These are phyloP conservation scores for Athrips mouffetella DNA, from an alignment of 2,888 invertebrate species.

Conservation along the genomic window DNA sequence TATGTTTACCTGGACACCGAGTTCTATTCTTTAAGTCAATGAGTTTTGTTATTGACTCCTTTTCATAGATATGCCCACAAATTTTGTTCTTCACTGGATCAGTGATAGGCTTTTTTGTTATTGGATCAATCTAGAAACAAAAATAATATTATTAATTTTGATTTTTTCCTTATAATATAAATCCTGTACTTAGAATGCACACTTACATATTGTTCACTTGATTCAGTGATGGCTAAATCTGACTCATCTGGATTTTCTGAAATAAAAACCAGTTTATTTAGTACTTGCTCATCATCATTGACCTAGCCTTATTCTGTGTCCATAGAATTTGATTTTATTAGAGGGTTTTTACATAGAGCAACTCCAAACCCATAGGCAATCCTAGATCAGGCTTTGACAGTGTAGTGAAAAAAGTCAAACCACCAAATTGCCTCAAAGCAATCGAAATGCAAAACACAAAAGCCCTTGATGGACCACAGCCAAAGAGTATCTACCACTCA, in stretches of 20 bases:
- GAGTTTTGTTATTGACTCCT: slow-evolving; percentile 56
- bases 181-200: neutral
- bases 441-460: too few relatives aligned
- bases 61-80: slow-evolving; percentile 74
- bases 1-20: slow-evolving; percentile 68
- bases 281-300: neutral
- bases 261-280: slow-evolving; percentile 24
- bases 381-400: too few relatives aligned
- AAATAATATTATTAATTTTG: neutral
- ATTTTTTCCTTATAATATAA: too few relatives aligned
- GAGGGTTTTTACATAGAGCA: too few relatives aligned
- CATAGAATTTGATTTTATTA: too few relatives aligned
- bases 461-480: too few relatives aligned
- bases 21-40: slow-evolving; percentile 50
- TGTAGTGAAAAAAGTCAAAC: too few relatives aligned
- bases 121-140: slow-evolving; percentile 65
- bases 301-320: too few relatives aligned
- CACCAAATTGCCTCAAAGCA: too few relatives aligned
- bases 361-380: too few relatives aligned
- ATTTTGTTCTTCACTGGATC: slow-evolving; percentile 69
- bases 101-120: slow-evolving; percentile 67
- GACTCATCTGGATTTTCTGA: slow-evolving; percentile 57
- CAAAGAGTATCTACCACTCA: too few relatives aligned
- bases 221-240: slow-evolving; percentile 58
- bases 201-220: slow-evolving; percentile 59